Percentiles rank a stretch among this genome's conserved stretches.
These are phyloP conservation scores for Pogonocherus hispidulus DNA, from an alignment of 2,888 invertebrate genomes.

Conservation along the genomic window DNA sequence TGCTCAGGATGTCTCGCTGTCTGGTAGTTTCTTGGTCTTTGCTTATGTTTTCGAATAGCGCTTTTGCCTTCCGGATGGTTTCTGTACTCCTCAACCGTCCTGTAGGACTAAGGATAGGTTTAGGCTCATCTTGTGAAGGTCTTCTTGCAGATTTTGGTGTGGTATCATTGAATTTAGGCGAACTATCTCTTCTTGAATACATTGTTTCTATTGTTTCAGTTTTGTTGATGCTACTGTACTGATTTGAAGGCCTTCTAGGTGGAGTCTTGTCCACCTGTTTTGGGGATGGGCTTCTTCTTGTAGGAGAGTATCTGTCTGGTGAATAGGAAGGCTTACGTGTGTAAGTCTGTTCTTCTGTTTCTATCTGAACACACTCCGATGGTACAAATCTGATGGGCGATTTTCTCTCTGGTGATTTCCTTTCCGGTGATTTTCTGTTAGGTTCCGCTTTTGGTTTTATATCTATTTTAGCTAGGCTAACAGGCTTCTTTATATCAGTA, in stretches of 20 bases:
- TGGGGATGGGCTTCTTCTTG: constrained; percentile 39
- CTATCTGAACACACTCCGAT: constrained; percentile 53
- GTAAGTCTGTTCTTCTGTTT: constrained; percentile 50
- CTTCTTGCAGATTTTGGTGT: constrained; percentile 64
- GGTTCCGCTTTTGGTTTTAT: constrained; percentile 36
- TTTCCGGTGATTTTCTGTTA: constrained; percentile 18
- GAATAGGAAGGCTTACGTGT: constrained; percentile 40
- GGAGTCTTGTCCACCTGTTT: constrained; percentile 50
- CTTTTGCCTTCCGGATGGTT: constrained; percentile 80
- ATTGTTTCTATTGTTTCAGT: constrained; percentile 43
- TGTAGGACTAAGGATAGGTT: constrained; percentile 58
- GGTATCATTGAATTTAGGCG: constrained; percentile 48
- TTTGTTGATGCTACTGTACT: constrained; percentile 44
- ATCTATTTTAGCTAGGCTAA: constrained; percentile 55
- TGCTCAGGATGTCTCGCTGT: constrained; percentile 70
- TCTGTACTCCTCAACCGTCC: constrained; percentile 72
- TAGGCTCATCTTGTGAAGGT: constrained; percentile 63
- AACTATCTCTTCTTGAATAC: constrained; percentile 39
- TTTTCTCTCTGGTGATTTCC: constrained; percentile 41
- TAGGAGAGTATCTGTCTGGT: constrained; percentile 38
- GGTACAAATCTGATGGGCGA: constrained; percentile 43
- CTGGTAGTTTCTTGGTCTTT: constrained; percentile 62
- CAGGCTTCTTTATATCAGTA: constrained; percentile 44
- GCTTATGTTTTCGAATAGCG: constrained; percentile 77
- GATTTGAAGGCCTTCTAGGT: constrained; percentile 52